Conservation (phyloP, 2,113 vertebrate species). For the Pao palembangensis region DNA sequence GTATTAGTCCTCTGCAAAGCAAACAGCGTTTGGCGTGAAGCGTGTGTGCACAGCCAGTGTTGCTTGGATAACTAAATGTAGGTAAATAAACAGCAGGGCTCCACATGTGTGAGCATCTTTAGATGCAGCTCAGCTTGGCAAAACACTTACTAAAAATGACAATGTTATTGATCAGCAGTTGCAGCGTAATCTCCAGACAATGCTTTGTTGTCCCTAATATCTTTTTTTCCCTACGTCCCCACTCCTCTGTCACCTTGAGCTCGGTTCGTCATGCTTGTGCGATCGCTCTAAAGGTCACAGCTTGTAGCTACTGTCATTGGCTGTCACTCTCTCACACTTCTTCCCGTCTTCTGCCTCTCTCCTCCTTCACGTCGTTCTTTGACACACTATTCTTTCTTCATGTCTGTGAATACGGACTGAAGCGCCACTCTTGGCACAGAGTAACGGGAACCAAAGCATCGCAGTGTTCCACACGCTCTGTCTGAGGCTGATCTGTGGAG, state of each 20-base stretch:
- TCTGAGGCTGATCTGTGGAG: conserved; percentile 5
- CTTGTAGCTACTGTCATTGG: conserved; percentile 79
- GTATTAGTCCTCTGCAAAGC: background rate
- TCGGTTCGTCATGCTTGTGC: conserved; percentile 74
- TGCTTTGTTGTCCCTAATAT: conserved; percentile 39
- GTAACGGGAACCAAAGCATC: too few relatives aligned
- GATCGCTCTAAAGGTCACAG: conserved; percentile 77
- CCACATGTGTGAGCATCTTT: conserved; percentile 6
- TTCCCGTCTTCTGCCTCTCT: conserved; percentile 30
- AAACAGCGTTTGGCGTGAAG: background rate
- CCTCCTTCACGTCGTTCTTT: conserved; percentile 55
- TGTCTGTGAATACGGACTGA: conserved; percentile 65
- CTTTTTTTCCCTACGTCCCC: conserved; percentile 34
- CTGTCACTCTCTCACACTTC: conserved; percentile 70
- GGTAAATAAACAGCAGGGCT: background rate
- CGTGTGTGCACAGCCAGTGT: background rate
- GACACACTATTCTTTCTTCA: conserved; percentile 60
- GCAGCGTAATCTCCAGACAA: conserved; percentile 37
- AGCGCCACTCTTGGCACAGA: conserved; percentile 55
- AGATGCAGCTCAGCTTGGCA: conserved; percentile 7
- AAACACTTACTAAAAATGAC: conserved; percentile 15
- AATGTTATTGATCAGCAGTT: conserved; percentile 31
- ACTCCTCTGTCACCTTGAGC: conserved; percentile 71
- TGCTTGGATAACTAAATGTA: background rate
- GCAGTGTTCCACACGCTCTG: conserved; percentile 3